Conservation (phyloP, 2,113 vertebrate genomes). For the Lynx canadensis region DNA sequence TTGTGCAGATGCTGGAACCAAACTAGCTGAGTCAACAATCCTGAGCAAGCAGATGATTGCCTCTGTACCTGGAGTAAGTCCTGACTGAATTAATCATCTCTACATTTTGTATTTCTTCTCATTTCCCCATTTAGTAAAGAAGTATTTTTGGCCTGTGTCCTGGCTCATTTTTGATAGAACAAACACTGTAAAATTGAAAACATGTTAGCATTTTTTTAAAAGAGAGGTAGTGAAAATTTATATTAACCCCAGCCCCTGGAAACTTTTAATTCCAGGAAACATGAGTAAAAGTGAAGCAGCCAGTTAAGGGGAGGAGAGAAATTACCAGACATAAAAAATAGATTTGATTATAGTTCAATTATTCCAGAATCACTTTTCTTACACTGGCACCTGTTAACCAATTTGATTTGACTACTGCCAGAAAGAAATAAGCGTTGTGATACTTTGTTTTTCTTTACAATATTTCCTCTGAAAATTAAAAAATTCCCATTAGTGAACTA, state of each 20-base stretch:
- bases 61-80: conserved; percentile 95
- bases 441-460: not conserved
- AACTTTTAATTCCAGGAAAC: not conserved
- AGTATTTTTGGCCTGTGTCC: not conserved
- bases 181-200: not conserved
- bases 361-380: conserved; percentile 8
- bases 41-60: conserved; percentile 99
- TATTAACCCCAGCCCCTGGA: not conserved
- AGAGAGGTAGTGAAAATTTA: not conserved
- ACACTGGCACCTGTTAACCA: not conserved
- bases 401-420: conserved; percentile 3
- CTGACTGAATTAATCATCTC: not conserved
- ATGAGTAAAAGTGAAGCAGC: not conserved
- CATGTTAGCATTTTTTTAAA: not conserved
- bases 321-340: not conserved
- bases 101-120: not conserved
- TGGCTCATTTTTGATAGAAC: not conserved
- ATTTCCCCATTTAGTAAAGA: not conserved
- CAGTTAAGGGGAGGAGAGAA: conserved; percentile 21
- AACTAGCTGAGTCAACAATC: conserved; percentile 97
- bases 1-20: conserved; percentile 97
- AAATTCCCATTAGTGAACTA: not conserved
- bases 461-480: not conserved
- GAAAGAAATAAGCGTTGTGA: conserved; percentile 17
- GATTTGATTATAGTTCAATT: conserved; percentile 4